Conservation (phyloP, 2,888 invertebrate genomes). For the Nomada ruficornis region DNA sequence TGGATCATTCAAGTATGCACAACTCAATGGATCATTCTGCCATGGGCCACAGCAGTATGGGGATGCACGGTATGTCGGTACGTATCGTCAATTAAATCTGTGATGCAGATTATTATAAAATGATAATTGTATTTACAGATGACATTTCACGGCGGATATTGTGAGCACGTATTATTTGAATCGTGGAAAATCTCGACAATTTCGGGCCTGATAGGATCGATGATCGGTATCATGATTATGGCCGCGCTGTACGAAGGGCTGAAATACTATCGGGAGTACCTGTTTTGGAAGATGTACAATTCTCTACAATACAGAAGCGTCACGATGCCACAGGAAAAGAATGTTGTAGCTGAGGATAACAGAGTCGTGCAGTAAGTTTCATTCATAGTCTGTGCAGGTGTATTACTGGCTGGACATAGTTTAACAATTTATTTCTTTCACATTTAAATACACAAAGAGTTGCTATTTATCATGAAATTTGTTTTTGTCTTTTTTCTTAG, state of each 20-base stretch:
- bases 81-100: conserved; percentile 58
- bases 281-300: conserved; percentile 95
- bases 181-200: conserved; percentile 91
- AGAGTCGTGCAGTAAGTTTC: conserved; percentile 91
- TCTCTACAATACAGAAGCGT: conserved; percentile 94
- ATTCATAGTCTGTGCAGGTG: background rate
- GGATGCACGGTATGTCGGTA: conserved; percentile 81
- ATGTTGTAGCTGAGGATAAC: conserved; percentile 88
- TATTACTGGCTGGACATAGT: background rate
- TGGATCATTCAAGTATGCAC: conserved; percentile 57
- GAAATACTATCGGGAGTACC: conserved; percentile 91
- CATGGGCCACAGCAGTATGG: conserved; percentile 32
- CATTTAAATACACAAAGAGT: background rate
- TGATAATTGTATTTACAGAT: conserved; percentile 82
- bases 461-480: conserved; percentile 32
- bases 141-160: conserved; percentile 92
- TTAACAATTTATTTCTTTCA: background rate
- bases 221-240: conserved; percentile 95
- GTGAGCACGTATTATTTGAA: conserved; percentile 92
- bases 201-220: conserved; percentile 94
- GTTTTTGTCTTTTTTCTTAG: conserved; percentile 83
- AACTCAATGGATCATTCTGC: conserved; percentile 43
- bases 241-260: conserved; percentile 98
- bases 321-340: conserved; percentile 90
- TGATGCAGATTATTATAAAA: background rate